Conservation (phyloP, 2,113 vertebrate genomes). For the Danio rerio region GRCz12tu NC_133200.1:10025501-10026000, state of each 20-base stretch:
- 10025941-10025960: conserved; percentile 71
- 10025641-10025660: conserved; percentile 41
- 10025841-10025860: conserved; percentile 72
- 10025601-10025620: conserved; percentile 15
- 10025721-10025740: conserved; percentile 70
- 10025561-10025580: conserved; percentile 9
- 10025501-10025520: conserved; percentile 6
- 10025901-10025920: conserved; percentile 63
- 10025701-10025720: conserved; percentile 62
- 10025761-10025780: conserved; percentile 79
- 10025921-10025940: conserved; percentile 79
- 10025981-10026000: conserved; percentile 74
- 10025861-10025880: conserved; percentile 71
- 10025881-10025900: conserved; percentile 60
- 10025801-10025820: conserved; percentile 64
- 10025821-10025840: conserved; percentile 76
- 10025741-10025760: conserved; percentile 69
- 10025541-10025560: not conserved
- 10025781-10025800: conserved; percentile 71
- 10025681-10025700: conserved; percentile 63
- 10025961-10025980: conserved; percentile 76
- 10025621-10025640: conserved; percentile 19
- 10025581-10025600: not conserved
- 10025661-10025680: conserved; percentile 59
- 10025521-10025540: not conserved